Evolutionary conservation across 2,113 vertebrate genomes (phyloP).

Genomic region (Candoia aspera): DNA sequence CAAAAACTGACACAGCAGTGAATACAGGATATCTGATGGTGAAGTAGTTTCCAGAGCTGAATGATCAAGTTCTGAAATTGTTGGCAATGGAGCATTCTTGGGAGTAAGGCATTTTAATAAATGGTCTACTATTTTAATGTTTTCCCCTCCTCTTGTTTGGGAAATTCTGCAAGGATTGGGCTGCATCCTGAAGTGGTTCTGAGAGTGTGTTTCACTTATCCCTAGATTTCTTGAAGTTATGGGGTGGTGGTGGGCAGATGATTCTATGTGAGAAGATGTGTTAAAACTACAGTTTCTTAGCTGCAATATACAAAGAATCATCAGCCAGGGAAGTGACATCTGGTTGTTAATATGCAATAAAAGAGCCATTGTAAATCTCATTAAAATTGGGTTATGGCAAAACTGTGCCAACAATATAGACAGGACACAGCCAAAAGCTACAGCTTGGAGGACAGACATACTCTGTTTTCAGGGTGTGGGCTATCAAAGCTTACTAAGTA

Average conservation of each 20-base stretch:
- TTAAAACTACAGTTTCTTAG: not conserved
- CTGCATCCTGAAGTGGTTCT: not conserved
- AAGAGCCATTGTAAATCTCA: not conserved
- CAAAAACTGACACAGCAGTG: not conserved
- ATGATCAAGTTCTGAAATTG: not conserved
- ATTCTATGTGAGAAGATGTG: not conserved
- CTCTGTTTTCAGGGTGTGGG: not conserved
- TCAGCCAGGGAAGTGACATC: not conserved
- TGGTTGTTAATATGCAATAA: conserved; percentile 11
- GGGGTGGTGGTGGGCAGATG: not conserved
- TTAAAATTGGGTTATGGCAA: conserved; percentile 7
- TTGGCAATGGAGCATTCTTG: not conserved
- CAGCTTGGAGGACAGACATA: not conserved
- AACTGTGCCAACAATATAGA: not conserved
- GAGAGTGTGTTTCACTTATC: not conserved
- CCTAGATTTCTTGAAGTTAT: not conserved
- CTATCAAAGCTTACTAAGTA: not conserved
- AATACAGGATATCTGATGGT: not conserved
- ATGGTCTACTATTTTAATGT: not conserved
- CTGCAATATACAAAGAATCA: not conserved
- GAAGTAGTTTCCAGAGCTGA: not conserved
- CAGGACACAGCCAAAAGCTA: not conserved
- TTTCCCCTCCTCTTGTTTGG: not conserved
- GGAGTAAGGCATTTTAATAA: not conserved
- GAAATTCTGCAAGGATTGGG: not conserved